These are phyloP conservation scores for Neofelis nebulosa DNA, from an alignment of 2,113 vertebrate species.

Conservation along the genomic window DNA sequence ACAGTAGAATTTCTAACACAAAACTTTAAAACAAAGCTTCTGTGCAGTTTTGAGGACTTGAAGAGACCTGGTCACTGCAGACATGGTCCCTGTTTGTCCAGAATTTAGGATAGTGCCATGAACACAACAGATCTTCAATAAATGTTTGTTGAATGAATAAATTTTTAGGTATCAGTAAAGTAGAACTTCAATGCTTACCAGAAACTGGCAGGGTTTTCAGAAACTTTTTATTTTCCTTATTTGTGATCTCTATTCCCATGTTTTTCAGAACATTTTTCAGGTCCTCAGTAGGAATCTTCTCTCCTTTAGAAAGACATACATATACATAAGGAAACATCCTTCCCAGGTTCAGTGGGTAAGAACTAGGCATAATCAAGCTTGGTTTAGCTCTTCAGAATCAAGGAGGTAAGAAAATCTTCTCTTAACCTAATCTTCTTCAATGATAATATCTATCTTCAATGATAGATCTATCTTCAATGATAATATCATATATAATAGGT, in stretches of 20 bases:
- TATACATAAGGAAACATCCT: not conserved
- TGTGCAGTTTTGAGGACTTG: not conserved
- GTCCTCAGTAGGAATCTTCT: conserved; percentile 40
- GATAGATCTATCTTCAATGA: too few species aligned
- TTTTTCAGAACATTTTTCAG: conserved; percentile 33
- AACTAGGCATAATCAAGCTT: not conserved
- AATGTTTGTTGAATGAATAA: not conserved
- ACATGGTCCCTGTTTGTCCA: not conserved
- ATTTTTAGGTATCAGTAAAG: not conserved
- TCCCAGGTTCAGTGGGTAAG: not conserved
- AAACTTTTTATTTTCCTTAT: conserved; percentile 47
- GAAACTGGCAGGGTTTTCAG: conserved; percentile 24
- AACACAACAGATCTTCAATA: not conserved
- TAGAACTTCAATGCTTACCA: conserved; percentile 18
- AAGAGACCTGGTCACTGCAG: not conserved
- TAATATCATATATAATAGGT: not conserved
- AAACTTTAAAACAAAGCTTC: not conserved
- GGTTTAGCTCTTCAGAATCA: not conserved
- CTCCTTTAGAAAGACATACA: conserved; percentile 54
- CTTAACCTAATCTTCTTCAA: not conserved
- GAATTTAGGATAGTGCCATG: not conserved
- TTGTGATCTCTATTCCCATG: conserved; percentile 51
- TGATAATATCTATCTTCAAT: too few species aligned
- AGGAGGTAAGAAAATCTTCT: not conserved
- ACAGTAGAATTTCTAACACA: conserved; percentile 13